These are phyloP conservation scores for Phyllostomus hastatus DNA, from an alignment of 2,113 vertebrate species.

Conservation along the genomic window DNA sequence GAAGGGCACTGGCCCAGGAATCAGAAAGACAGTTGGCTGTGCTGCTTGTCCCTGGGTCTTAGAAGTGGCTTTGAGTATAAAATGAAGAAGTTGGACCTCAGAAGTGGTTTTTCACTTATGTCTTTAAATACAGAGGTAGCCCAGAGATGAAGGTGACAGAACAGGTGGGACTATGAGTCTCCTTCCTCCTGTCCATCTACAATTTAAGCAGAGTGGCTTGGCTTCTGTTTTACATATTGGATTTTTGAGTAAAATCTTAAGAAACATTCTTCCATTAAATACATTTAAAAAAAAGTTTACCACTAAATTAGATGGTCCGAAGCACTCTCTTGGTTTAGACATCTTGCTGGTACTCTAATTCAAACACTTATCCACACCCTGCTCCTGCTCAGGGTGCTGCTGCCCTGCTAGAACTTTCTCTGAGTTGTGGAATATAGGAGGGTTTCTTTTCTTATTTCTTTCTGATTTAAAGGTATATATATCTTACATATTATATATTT, in stretches of 20 bases:
- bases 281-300: background rate
- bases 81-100: background rate
- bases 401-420: background rate
- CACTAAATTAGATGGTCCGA: background rate
- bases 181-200: background rate
- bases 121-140: background rate
- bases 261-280: background rate
- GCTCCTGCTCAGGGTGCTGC: background rate
- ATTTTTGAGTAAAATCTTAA: constrained; percentile 1
- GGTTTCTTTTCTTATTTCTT: background rate
- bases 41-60: background rate
- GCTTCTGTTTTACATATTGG: background rate
- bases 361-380: background rate
- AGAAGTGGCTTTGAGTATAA: background rate
- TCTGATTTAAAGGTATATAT: background rate
- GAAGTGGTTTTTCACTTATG: background rate
- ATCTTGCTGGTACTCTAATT: background rate
- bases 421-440: background rate
- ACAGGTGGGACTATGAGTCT: background rate
- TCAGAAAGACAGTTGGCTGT: background rate
- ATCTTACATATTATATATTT: background rate
- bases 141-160: background rate
- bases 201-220: background rate
- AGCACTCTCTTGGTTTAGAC: background rate
- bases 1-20: background rate